Base-by-base conservation (phyloP, 2,888 invertebrate genomes). In the Tethea ocularis region DNA sequence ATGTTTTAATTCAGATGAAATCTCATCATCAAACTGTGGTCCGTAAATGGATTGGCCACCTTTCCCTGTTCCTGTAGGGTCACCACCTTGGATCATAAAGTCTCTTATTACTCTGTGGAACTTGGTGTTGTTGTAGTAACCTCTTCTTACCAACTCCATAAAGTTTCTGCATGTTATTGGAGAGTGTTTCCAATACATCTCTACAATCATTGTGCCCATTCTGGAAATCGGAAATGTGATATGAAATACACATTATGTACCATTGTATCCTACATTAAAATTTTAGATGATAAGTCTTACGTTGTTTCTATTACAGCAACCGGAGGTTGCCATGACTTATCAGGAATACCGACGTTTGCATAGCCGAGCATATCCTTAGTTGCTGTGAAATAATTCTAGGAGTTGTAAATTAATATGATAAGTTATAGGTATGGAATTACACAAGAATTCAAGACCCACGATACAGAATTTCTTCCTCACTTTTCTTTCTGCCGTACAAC, bases 1-100 rank as follows among this genome's bases (percentile, higher is more conserved):
- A 83, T 99, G 99, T 84, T 98, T 99, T 59, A 99, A 92, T 68
- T 99, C 98, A 33, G 96, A 94, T 76, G 97, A 96, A 67, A 99
- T 97, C 94, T 99, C 99, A 91, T 99, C 99, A 59, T 97, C 96
- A 90, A 99, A 99, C 71, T 95, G 95, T 67, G 96, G 96, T 0
- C 99, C 99, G 89, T 99, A 99, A 73, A 99, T 99, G 0, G 99
- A 99, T 52, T 97, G 96, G 0, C 99, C 99, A 13, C 99, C 99
- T 83, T 98, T 96, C 0, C 99, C 99, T 13, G 99, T 99, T 6
- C 97, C 98, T 0, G 99, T 99, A 0, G 99, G 99, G 93, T 99
- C 99, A 6, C 99, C 99, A 15, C 97, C 97, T 94, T 98, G 98
- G 70, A 98, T 97, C 97, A 98, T 98, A 78, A 98, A 98, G 82